phyloP scores from a whole-genome alignment of 2,113 vertebrate species.

The Noturus placidus region DNA sequence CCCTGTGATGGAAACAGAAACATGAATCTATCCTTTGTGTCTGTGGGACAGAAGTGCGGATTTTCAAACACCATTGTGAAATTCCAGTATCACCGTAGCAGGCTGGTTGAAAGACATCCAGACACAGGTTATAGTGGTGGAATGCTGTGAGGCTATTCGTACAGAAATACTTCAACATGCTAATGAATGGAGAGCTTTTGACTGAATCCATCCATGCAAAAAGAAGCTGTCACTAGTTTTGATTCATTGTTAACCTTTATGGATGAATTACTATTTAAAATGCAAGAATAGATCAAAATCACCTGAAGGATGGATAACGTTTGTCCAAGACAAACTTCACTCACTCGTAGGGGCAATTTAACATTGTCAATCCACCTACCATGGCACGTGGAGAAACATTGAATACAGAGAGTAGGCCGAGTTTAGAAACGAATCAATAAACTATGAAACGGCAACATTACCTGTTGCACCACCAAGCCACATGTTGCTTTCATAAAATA shows the following conservation, averaged over 20 bases:
- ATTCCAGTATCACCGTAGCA: slow-evolving; percentile 51
- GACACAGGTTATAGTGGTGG: slow-evolving; percentile 18
- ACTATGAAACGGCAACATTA: background rate
- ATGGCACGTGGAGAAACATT: background rate
- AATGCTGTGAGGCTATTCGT: no score
- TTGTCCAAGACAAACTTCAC: background rate
- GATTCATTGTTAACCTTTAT: background rate
- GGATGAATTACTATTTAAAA: background rate
- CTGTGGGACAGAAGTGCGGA: slow-evolving; percentile 60
- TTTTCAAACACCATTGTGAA: slow-evolving; percentile 64
- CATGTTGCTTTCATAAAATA: background rate
- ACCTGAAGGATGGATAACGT: background rate
- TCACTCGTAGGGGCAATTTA: background rate
- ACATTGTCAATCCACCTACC: background rate
- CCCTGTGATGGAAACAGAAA: slow-evolving; percentile 50
- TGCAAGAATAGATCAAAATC: background rate
- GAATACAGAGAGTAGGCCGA: background rate
- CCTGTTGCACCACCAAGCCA: background rate
- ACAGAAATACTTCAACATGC: background rate
- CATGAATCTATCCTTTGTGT: slow-evolving; percentile 65
- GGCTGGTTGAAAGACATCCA: slow-evolving; percentile 33
- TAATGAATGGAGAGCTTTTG: background rate
- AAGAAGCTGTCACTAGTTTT: background rate
- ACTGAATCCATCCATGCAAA: background rate
- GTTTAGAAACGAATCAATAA: background rate